Conservation (phyloP, 2,113 vertebrate species). For the Seriola quinqueradiata region DNA sequence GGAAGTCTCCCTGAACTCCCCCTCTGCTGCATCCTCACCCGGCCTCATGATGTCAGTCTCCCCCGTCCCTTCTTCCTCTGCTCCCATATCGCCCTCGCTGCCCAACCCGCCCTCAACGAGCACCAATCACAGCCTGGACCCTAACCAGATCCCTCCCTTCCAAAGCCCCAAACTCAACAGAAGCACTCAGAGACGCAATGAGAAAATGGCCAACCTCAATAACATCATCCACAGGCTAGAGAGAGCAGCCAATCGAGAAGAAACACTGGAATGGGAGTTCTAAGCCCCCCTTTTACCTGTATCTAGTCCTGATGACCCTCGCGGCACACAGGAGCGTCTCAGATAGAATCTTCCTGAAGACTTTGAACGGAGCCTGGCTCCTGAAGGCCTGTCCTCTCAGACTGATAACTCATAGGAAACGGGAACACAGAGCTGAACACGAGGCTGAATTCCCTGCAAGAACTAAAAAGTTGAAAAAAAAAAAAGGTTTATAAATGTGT, state of each 20-base stretch:
- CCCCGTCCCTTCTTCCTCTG: constrained; percentile 91
- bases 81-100: constrained; percentile 91
- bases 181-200: constrained; percentile 93
- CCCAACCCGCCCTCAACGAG: constrained; percentile 77
- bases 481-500: constrained; percentile 92
- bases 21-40: constrained; percentile 92
- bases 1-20: constrained; percentile 92
- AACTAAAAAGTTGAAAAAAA: constrained; percentile 90
- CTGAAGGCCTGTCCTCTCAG: constrained; percentile 53
- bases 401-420: constrained; percentile 56
- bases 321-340: constrained; percentile 52
- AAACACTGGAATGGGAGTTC: constrained; percentile 98
- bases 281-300: constrained; percentile 74
- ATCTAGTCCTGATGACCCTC: constrained; percentile 39
- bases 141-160: constrained; percentile 79
- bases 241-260: constrained; percentile 95
- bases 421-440: constrained; percentile 56
- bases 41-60: constrained; percentile 93
- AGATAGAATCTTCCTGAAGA: constrained; percentile 60
- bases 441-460: constrained; percentile 74
- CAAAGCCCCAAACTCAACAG: constrained; percentile 89
- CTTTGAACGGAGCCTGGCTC: constrained; percentile 67
- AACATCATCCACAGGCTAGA: constrained; percentile 98
- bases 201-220: constrained; percentile 99
- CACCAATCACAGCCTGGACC: constrained; percentile 83